These are phyloP conservation scores for Bubalus kerabau DNA, from an alignment of 2,113 vertebrate genomes.

Conservation along the genomic window DNA sequence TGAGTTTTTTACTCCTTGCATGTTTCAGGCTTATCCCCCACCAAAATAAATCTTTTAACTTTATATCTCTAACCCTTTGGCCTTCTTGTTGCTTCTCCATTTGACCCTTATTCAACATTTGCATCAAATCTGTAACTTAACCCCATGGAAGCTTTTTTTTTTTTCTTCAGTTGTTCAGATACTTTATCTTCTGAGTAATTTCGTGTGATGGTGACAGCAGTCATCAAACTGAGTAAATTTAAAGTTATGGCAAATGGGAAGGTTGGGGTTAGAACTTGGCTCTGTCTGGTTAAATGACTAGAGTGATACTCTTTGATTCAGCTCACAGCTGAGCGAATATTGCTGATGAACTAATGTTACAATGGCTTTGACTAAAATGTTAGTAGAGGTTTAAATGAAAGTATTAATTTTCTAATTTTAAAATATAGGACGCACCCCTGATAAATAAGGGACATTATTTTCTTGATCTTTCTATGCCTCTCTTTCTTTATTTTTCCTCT, in stretches of 20 bases:
- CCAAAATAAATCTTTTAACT: background rate
- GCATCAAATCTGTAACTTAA: background rate
- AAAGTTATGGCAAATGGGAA: background rate
- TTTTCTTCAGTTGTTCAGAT: background rate
- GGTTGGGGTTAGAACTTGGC: background rate
- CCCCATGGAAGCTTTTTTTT: background rate
- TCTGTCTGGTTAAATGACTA: background rate
- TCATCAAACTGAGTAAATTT: background rate
- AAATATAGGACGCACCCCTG: background rate
- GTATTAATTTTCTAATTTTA: background rate
- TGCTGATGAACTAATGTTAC: background rate
- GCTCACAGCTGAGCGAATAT: background rate
- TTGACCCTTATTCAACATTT: background rate
- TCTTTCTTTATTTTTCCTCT: background rate
- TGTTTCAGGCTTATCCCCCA: background rate
- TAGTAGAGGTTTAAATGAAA: background rate
- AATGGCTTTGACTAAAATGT: background rate
- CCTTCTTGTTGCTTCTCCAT: background rate
- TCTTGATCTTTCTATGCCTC: background rate
- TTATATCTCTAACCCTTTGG: accelerated
- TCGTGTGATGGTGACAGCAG: background rate
- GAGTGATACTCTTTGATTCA: background rate
- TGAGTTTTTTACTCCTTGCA: background rate
- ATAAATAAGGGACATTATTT: background rate
- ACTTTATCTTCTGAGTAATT: background rate